Percentiles rank a stretch among this genome's conserved stretches.
Conservation (phyloP, 2,113 vertebrate genomes). For the Ramphastos sulfuratus region DNA sequence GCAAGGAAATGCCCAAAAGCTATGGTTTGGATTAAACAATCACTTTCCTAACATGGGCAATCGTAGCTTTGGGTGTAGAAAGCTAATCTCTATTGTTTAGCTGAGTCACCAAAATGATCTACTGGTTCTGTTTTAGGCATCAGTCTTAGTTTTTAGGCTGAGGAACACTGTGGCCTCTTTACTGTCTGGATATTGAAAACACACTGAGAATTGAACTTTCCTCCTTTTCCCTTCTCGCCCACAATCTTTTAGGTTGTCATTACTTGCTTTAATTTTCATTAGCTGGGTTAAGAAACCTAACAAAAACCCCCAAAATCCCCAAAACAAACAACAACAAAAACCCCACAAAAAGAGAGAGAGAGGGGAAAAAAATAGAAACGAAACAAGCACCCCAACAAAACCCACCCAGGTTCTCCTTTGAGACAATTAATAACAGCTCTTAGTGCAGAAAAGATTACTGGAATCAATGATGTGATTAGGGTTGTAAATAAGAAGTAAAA, state of each 20-base stretch:
- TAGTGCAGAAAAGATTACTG: conserved; percentile 68
- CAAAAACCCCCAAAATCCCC: background rate
- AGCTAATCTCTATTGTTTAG: background rate
- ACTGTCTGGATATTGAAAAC: background rate
- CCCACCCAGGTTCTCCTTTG: conserved; percentile 8
- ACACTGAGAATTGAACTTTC: background rate
- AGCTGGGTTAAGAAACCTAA: background rate
- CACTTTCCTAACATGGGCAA: background rate
- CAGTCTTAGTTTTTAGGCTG: background rate
- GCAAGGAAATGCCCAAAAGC: background rate
- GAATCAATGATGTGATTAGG: conserved; percentile 72
- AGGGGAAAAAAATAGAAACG: no score
- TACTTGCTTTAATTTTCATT: conserved; percentile 68
- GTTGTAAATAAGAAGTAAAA: conserved; percentile 70
- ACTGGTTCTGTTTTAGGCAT: background rate
- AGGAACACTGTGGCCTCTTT: background rate
- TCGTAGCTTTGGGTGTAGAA: background rate
- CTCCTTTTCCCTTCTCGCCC: background rate
- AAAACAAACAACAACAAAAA: no score
- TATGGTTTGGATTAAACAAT: background rate
- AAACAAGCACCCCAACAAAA: background rate
- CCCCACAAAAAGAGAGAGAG: no score
- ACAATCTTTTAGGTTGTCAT: background rate
- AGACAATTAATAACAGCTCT: conserved; percentile 67
- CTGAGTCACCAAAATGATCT: background rate